Evolutionary conservation across 2,797 vertebrate genomes (phyloP).

Genomic region (Phalloptychus januarius): DNA sequence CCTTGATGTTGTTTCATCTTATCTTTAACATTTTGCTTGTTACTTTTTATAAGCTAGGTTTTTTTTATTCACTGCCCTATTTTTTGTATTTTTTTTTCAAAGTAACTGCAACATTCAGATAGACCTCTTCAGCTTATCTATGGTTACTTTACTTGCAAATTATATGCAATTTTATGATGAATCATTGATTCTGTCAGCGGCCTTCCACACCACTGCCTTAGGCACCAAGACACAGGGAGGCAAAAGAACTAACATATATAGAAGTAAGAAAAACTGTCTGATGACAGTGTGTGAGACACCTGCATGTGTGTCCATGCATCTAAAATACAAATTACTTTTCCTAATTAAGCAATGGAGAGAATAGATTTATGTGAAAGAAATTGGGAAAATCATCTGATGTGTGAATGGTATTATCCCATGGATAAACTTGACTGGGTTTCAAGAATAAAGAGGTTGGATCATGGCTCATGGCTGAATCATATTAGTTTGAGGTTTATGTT

Average conservation of each 20-base stretch:
- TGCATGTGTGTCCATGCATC: not conserved
- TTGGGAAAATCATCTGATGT: not conserved
- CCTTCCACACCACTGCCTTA: conserved; percentile 2
- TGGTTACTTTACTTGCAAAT: conserved; percentile 28
- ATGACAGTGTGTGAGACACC: not conserved
- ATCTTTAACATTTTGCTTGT: conserved; percentile 12
- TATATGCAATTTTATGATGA: conserved; percentile 15
- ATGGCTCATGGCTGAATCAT: not conserved
- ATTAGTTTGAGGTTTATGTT: not conserved
- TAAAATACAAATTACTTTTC: not conserved
- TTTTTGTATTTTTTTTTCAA: too few relatives aligned
- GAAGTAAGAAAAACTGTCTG: not conserved
- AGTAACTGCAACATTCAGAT: too few relatives aligned
- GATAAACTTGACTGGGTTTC: not conserved
- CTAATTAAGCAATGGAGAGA: too few relatives aligned
- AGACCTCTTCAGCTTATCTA: conserved; percentile 2
- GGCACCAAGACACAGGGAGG: conserved; percentile 1
- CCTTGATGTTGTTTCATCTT: not conserved
- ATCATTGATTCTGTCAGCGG: conserved; percentile 12
- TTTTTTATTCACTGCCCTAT: conserved; percentile 7
- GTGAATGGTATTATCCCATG: not conserved
- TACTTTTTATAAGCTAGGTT: conserved; percentile 1
- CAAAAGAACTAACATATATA: conserved; percentile 14
- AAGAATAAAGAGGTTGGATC: not conserved
- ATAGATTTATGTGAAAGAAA: not conserved